Percentiles rank a stretch among this genome's conserved stretches.
phyloP scores from a whole-genome alignment of 1,140 invertebrate species.

The Trachelipus rathkii region DNA sequence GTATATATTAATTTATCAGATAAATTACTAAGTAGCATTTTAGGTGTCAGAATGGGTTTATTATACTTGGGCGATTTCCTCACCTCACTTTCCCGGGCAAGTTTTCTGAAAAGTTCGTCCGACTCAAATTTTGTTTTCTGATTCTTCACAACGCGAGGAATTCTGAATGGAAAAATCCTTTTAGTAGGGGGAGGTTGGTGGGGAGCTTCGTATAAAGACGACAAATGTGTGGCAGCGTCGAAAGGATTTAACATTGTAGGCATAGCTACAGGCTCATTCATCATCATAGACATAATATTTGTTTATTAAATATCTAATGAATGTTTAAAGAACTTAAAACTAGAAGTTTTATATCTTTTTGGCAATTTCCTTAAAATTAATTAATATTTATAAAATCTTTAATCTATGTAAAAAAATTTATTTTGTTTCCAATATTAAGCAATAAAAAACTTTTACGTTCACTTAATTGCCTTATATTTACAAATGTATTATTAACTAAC shows the following conservation, averaged over 20 bases:
- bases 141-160: not conserved
- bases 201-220: not conserved
- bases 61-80: not conserved
- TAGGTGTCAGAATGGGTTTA: no score
- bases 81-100: not conserved
- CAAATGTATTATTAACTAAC: no score
- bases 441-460: no score
- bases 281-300: not conserved
- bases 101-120: slow-evolving; percentile 1
- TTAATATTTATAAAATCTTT: no score
- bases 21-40: no score
- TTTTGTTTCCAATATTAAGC: no score
- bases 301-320: not conserved
- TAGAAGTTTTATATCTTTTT: no score
- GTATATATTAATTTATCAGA: no score
- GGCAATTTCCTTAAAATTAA: no score
- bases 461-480: no score
- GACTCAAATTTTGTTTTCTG: slow-evolving; percentile 2
- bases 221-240: not conserved
- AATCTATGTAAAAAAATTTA: no score
- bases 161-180: not conserved
- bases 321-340: no score
- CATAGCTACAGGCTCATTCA: not conserved
- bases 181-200: not conserved
- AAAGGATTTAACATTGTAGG: not conserved